Evolutionary conservation across 2,113 vertebrate species (phyloP).

Genomic region (Hippolais icterina): DNA sequence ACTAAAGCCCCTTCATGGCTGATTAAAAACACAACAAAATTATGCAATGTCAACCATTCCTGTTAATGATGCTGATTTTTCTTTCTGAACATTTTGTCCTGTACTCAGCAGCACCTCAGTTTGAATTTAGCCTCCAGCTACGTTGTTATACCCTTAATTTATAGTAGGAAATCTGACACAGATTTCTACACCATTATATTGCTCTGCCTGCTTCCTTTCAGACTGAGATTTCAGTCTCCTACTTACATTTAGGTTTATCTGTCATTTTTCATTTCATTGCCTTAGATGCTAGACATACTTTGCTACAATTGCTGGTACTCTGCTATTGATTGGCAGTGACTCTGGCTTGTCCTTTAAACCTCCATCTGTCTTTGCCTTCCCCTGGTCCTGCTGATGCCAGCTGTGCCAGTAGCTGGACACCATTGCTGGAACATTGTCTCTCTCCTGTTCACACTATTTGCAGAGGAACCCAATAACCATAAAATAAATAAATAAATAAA

Average conservation of each 20-base stretch:
- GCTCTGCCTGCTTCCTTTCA: not conserved
- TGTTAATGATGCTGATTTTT: not conserved
- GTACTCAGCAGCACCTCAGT: not conserved
- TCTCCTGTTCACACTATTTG: not conserved
- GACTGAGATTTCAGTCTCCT: not conserved
- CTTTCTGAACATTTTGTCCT: not conserved
- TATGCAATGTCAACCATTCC: not conserved
- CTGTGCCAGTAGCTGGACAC: not conserved
- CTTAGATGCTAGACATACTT: not conserved
- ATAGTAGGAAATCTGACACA: conserved; percentile 13
- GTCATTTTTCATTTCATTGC: conserved; percentile 1
- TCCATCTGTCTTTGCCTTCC: conserved; percentile 33
- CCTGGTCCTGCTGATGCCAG: not conserved
- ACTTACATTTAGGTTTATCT: not conserved
- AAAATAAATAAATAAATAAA: not conserved
- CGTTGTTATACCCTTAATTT: not conserved
- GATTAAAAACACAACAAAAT: not conserved
- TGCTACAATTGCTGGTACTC: not conserved
- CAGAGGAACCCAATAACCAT: not conserved
- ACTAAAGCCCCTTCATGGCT: not conserved
- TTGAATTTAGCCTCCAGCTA: conserved; percentile 13
- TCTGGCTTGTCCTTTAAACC: not conserved
- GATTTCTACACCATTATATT: not conserved
- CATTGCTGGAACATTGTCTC: not conserved
- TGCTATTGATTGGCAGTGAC: not conserved